phyloP scores from a whole-genome alignment of 1,140 invertebrate genomes.

The Drosophila suzukii region DNA sequence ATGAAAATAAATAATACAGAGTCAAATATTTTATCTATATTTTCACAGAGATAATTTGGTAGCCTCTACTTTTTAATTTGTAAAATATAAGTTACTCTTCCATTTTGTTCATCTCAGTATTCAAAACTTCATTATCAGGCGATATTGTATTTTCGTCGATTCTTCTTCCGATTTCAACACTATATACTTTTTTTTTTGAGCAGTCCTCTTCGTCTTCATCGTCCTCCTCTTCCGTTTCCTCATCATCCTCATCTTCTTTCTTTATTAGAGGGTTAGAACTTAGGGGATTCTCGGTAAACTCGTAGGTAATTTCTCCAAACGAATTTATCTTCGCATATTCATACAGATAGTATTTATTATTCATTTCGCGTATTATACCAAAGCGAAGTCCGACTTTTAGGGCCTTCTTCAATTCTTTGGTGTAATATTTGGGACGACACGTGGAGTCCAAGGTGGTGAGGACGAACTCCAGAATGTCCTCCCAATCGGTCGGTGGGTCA shows the following conservation, averaged over 20 bases:
- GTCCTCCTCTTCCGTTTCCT: not conserved
- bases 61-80: no score
- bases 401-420: conserved; percentile 22
- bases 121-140: not conserved
- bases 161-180: not conserved
- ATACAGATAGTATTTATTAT: conserved; percentile 55
- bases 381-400: conserved; percentile 43
- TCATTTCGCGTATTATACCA: conserved; percentile 38
- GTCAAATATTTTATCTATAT: no score
- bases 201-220: not conserved
- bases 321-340: conserved; percentile 39
- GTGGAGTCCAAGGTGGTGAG: conserved; percentile 3
- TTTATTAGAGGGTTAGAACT: not conserved
- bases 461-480: conserved; percentile 23
- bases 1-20: no score
- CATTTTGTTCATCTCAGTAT: no score
- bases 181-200: not conserved
- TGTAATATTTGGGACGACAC: conserved; percentile 13
- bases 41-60: no score
- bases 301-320: conserved; percentile 19
- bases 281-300: conserved; percentile 9
- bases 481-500: conserved; percentile 30
- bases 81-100: no score
- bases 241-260: not conserved
- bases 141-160: no score